Conservation (phyloP, 2,888 invertebrate genomes). For the Tipula vernalis region DNA sequence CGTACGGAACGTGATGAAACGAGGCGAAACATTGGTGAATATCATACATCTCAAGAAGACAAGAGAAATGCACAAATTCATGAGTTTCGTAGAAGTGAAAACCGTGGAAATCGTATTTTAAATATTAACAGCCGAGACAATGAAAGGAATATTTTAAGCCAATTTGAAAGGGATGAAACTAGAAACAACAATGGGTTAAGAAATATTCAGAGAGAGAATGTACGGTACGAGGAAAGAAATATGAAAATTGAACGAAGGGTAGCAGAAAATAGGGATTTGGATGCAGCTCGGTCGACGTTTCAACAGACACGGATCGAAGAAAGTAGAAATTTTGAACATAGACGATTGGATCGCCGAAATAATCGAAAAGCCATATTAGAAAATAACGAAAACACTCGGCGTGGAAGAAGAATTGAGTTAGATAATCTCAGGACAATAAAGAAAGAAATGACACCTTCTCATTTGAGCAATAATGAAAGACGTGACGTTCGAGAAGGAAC, state of each 20-base stretch:
- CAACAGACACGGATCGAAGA: neutral
- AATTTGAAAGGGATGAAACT: neutral
- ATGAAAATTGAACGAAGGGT: neutral
- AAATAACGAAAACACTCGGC: neutral
- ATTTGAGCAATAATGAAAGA: neutral
- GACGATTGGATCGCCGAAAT: neutral
- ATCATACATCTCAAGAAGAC: neutral
- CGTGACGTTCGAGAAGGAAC: neutral
- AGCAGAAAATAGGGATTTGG: neutral
- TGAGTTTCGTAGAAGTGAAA: neutral
- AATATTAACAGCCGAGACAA: neutral
- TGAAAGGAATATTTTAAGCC: neutral
- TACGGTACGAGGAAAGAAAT: neutral
- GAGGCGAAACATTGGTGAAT: neutral
- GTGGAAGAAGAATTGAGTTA: neutral
- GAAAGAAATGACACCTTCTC: too few species aligned
- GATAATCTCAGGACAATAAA: neutral
- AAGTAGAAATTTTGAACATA: neutral
- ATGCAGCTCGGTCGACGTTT: neutral
- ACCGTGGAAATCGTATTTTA: neutral
- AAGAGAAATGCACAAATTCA: neutral
- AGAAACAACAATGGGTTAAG: neutral
- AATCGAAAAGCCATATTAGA: neutral
- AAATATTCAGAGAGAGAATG: neutral
- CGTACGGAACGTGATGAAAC: neutral